A percentile compares a stretch with the other conserved stretches of the same genome.
Evolutionary conservation across 2,113 vertebrate genomes (phyloP).

Genomic region (Meriones unguiculatus): DNA sequence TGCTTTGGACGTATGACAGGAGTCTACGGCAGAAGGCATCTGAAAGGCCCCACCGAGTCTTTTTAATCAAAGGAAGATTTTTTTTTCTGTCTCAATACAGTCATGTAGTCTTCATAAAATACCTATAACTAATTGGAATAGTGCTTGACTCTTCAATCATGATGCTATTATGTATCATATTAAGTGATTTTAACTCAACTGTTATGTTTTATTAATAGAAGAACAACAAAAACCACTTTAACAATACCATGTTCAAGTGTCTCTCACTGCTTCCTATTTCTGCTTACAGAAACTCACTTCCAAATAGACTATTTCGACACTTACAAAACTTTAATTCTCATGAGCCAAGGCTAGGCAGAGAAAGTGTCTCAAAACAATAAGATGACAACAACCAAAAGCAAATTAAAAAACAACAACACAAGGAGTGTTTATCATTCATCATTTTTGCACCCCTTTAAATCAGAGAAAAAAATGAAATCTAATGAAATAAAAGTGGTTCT

Average conservation of each 20-base stretch:
- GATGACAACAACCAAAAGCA: not conserved
- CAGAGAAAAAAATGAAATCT: not conserved
- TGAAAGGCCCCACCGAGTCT: too few relatives aligned
- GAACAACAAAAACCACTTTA: not conserved
- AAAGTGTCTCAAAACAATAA: not conserved
- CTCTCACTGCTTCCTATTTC: not conserved
- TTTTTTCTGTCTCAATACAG: not conserved
- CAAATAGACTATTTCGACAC: not conserved
- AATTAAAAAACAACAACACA: not conserved
- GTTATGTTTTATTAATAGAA: constrained; percentile 36
- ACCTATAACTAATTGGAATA: not conserved
- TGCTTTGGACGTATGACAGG: too few relatives aligned
- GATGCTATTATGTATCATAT: not conserved
- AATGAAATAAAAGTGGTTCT: not conserved
- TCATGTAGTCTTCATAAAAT: not conserved
- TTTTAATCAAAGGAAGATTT: not conserved
- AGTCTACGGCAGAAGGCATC: too few relatives aligned
- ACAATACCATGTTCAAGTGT: not conserved
- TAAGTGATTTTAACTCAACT: not conserved
- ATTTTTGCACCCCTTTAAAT: not conserved
- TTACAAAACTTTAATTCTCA: not conserved
- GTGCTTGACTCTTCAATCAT: not conserved
- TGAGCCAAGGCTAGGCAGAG: not conserved
- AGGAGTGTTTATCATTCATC: not conserved
- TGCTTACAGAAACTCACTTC: not conserved